These are phyloP conservation scores for Synaphobranchus kaupii DNA, from an alignment of 2,797 vertebrate species.

Conservation along the genomic window DNA sequence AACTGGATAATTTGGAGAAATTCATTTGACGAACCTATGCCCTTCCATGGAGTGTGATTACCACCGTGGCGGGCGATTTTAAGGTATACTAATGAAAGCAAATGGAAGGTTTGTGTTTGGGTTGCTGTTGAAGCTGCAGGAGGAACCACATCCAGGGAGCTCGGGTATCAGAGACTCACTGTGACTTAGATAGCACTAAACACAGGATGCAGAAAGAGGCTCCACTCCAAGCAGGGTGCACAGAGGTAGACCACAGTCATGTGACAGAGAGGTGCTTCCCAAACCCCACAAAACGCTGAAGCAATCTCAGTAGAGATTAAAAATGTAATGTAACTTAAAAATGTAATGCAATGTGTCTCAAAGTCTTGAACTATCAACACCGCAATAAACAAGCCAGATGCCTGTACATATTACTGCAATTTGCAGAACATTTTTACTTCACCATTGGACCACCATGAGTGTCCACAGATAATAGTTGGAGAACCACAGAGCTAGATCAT, in stretches of 20 bases:
- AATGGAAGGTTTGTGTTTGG: slow-evolving; percentile 42
- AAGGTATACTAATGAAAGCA: slow-evolving; percentile 45
- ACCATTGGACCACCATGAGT: neutral
- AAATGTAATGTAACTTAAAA: too few species aligned
- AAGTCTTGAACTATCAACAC: neutral
- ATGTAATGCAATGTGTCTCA: neutral
- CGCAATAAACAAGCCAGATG: neutral
- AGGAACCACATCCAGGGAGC: neutral
- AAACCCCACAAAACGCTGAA: neutral
- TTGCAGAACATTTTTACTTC: neutral
- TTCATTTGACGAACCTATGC: slow-evolving; percentile 44
- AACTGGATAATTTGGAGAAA: slow-evolving; percentile 42
- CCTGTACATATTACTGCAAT: neutral
- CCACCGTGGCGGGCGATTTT: slow-evolving; percentile 43
- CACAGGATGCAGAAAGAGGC: neutral
- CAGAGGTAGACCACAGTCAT: neutral
- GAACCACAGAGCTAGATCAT: neutral
- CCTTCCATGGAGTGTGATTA: slow-evolving; percentile 40
- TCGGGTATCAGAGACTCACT: neutral
- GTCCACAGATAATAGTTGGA: neutral
- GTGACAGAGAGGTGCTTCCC: neutral
- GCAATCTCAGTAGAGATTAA: neutral
- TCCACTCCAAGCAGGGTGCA: neutral
- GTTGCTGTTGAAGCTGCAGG: neutral
- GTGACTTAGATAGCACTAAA: neutral